phyloP scores from a whole-genome alignment of 2,113 vertebrate genomes.

The Hemichromis elongatus region DNA sequence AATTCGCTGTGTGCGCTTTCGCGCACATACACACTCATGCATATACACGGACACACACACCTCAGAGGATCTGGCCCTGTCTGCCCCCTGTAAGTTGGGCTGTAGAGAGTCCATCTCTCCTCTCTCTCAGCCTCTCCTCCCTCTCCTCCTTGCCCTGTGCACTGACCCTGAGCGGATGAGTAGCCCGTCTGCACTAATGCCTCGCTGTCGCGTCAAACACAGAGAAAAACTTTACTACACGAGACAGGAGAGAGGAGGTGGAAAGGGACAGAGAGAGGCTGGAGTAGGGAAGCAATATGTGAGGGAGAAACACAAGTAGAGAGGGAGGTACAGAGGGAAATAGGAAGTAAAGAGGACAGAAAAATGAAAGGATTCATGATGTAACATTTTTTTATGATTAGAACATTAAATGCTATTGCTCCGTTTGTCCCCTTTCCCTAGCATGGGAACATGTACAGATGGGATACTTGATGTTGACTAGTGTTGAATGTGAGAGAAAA shows the following conservation, averaged over 20 bases:
- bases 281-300: background rate
- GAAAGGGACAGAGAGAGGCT: constrained; percentile 52
- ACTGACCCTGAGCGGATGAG: constrained; percentile 75
- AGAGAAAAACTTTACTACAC: constrained; percentile 70
- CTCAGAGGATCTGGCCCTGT: constrained; percentile 70
- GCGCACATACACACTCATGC: constrained; percentile 2
- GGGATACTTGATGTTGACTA: background rate
- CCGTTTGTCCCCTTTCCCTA: background rate
- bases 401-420: background rate
- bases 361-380: background rate
- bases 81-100: constrained; percentile 68
- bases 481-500: background rate
- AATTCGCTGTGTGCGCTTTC: constrained; percentile 2
- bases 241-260: constrained; percentile 56
- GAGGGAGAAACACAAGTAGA: background rate
- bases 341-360: background rate
- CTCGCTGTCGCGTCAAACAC: constrained; percentile 72
- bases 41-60: constrained; percentile 32
- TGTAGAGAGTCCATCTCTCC: constrained; percentile 57
- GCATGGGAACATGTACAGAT: background rate
- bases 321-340: constrained; percentile 9
- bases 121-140: constrained; percentile 46
- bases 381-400: background rate
- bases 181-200: constrained; percentile 71
- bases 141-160: constrained; percentile 70